Base-by-base conservation (phyloP, 2,113 vertebrate genomes). In the Zootoca vivipara region DNA sequence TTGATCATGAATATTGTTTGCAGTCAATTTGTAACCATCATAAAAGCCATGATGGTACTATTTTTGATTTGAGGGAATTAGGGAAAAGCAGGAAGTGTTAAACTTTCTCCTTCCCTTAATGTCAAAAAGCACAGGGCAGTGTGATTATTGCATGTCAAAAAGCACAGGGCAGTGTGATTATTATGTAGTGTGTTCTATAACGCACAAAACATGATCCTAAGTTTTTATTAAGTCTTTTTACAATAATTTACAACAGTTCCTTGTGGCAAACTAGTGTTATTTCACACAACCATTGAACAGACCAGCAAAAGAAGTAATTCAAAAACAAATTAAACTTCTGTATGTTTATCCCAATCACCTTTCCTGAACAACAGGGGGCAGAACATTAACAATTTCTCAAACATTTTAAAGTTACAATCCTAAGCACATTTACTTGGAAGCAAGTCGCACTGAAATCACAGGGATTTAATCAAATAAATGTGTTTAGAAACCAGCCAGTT, bases 171-270 rank as follows among this genome's bases (percentile, higher is more conserved):
- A 3, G 18, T 62, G 58, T 20, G 18, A 20, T 62, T 16, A 30
- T 26, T 16, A 30, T 83, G 40, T 30, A 70, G 1, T 5, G 6
- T 40, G 80, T 67, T 26, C 56, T 78, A 3, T 2, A n/a, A 38
- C 38, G 86, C 28, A 67, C 0, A 77, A 26, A 18, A 70, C 46
- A 12, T 9, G 28, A 16, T n/a, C 52, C 35, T 89, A 69, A 91
- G 33, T 83, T 89, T 94, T 91, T 94, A 94, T 89, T 95, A 91
- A 28, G 30, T 62, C 89, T 70, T 64, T 38, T 80, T 35, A 86
- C 69, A 89, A 52, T 81, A 38, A 89, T 72, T 5, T 88, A 83
- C 78, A 93, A 93, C 82, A 94, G 8, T 58, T 40, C 7, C 30
- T 83, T 46, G 56, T 20, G 83, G 4, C 72, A 82, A 87, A 82